Evolutionary conservation across 2,888 invertebrate genomes (phyloP), one percentile per base, ranked within the genome.

Genomic region (Apodemia zela): DNA sequence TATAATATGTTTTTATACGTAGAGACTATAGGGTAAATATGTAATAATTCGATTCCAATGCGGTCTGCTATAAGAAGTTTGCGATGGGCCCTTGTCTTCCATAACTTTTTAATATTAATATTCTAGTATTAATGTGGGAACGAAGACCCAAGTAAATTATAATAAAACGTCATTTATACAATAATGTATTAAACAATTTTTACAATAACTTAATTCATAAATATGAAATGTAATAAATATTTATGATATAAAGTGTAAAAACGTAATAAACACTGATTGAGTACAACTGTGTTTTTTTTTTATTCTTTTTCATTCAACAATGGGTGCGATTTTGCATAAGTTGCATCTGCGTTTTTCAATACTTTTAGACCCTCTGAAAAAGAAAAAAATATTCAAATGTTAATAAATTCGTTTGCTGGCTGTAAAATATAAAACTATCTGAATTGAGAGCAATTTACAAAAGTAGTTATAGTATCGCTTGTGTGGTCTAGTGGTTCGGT

Each of bases 31-130:
- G 11, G 2, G 38, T 38, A 38, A 2, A 38, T 38, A 38, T 38
- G 38, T 38, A 49, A 47, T 62, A 11, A 59, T 59, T n/a, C 29
- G 35, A 61, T 59, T 29, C 21, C 13, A 25, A 21, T 21, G 21
- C 60, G 63, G 59, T 21, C 45, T 63, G 54, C 58, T 65, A 65
- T 65, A 57, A 66, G 66, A 64, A 61, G 60, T 65, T 51, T 76
- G 79, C 71, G 73, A 82, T 75, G 79, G 75, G 79, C 83, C 87
- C 87, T 83, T 76, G 88, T 89, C 90, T 90, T 89, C 89, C 89
- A 86, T 84, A 85, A 78, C 73, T 79, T 80, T 79, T 75, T 80
- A 79, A 77, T 73, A 70, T 71, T 69, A 72, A 71, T 73, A 73
- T 70, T 62, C 57, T 71, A 71, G 71, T 74, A 71, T 72, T 75